Evolutionary conservation across 2,888 invertebrate species (phyloP), one percentile per base, ranked within the genome.

Genomic region (Scrobipalpa atriplicella): DNA sequence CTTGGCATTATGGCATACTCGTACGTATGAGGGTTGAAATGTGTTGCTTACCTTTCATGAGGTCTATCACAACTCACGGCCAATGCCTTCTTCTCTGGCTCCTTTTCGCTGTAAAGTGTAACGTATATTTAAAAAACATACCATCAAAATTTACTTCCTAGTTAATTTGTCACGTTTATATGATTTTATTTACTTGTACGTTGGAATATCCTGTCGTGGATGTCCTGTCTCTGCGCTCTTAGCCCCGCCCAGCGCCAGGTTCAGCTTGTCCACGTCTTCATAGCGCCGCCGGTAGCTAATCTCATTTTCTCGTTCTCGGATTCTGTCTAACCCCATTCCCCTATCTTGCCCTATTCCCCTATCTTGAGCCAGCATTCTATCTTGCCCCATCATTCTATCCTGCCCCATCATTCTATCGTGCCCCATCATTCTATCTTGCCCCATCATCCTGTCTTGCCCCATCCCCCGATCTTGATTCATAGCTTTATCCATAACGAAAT

Each of bases 1-100:
- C 29, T 2, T 29, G 29, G 29, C n/a, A n/a, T n/a, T n/a, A n/a
- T n/a, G 29, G 8, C 39, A 2, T 1, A 11, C 39, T 2, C 39
- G 39, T 10, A 39, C 2, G 8, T 5, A 10, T 39, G 39, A 39
- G 8, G 11, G 8, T 39, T 39, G 8, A 39, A 39, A 39, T 39
- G 1, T 1, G 39, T 13, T 51, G 11, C 39, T 52, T 82, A 90
- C 90, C 87, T 88, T 78, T 92, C 92, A 72, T 89, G 86, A 56
- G 80, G 83, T 70, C 89, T 81, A 8, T 89, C 90, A 67, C 92
- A 92, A 69, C 84, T 90, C 82, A 88, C 78, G 9, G 78, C 64
- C 11, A 43, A 63, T 13, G 70, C n/a, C 72, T 86, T 90, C 70
- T 85, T 89, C 8, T 89, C 89, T 3, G 69, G 54, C 18, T 88